Conservation (phyloP, 2,797 vertebrate genomes). For the Pelochelys cantorii region DNA sequence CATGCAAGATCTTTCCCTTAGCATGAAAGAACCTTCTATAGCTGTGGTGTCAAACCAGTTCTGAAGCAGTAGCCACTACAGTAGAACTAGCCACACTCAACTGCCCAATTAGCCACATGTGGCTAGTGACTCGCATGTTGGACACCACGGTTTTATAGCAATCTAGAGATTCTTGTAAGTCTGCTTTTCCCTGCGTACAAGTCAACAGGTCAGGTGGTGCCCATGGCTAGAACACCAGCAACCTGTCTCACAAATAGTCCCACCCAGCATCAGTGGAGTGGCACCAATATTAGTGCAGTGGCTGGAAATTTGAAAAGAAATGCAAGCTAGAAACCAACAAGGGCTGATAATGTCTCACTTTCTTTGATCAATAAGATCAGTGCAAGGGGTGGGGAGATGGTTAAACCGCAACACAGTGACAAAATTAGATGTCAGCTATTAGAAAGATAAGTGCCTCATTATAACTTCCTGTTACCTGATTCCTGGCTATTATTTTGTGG, state of each 20-base stretch:
- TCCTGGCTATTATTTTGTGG: neutral
- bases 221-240: neutral
- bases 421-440: neutral
- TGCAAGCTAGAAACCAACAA: neutral
- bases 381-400: no score
- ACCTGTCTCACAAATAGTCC: neutral
- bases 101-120: no score
- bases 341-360: neutral
- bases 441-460: neutral
- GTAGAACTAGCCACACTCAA: no score
- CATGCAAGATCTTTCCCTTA: neutral
- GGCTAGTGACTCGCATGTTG: no score
- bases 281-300: neutral
- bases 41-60: no score
- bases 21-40: neutral
- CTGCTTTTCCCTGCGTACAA: neutral
- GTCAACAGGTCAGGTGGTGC: neutral
- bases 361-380: neutral
- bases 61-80: no score
- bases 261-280: neutral
- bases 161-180: neutral
- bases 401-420: neutral
- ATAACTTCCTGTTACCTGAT: neutral
- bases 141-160: rapidly evolving
- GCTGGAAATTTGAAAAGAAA: neutral